These are phyloP conservation scores for Lithophane leautieri DNA, from an alignment of 2,888 invertebrate species.

Conservation along the genomic window DNA sequence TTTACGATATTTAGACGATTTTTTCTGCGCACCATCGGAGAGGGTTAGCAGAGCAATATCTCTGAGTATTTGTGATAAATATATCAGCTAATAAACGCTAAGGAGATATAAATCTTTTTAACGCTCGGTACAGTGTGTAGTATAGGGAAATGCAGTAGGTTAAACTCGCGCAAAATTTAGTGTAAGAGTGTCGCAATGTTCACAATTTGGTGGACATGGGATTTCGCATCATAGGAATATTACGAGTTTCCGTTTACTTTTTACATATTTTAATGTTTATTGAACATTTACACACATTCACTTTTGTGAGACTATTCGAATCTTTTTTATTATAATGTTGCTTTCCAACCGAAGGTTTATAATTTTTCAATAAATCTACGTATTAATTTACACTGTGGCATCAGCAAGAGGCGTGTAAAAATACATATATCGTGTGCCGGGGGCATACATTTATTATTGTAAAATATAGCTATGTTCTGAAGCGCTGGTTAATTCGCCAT, in stretches of 20 bases:
- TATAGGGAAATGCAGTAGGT: conserved; percentile 60
- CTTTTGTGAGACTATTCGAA: too few species aligned
- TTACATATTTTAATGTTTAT: too few species aligned
- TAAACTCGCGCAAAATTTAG: conserved; percentile 6
- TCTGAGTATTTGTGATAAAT: conserved; percentile 87
- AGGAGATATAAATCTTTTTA: conserved; percentile 85
- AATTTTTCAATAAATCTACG: conserved; percentile 9
- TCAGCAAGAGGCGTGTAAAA: conserved; percentile 63
- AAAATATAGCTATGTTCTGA: conserved; percentile 69
- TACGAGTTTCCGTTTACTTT: too few species aligned
- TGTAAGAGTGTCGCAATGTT: too few species aligned
- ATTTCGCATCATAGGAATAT: too few species aligned
- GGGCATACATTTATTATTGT: conserved; percentile 68
- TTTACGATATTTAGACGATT: conserved; percentile 76
- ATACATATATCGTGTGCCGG: conserved; percentile 64
- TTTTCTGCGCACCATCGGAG: conserved; percentile 72
- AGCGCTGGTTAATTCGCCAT: conserved; percentile 61
- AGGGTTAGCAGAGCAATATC: conserved; percentile 81
- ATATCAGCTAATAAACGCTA: conserved; percentile 88
- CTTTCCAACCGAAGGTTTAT: too few species aligned
- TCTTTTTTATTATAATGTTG: too few species aligned
- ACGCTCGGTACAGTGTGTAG: conserved; percentile 67
- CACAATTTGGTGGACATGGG: too few species aligned
- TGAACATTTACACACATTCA: too few species aligned
- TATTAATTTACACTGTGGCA: conserved; percentile 32